These are phyloP conservation scores for Capromys pilorides DNA, from an alignment of 2,797 vertebrate species.

Conservation along the genomic window DNA sequence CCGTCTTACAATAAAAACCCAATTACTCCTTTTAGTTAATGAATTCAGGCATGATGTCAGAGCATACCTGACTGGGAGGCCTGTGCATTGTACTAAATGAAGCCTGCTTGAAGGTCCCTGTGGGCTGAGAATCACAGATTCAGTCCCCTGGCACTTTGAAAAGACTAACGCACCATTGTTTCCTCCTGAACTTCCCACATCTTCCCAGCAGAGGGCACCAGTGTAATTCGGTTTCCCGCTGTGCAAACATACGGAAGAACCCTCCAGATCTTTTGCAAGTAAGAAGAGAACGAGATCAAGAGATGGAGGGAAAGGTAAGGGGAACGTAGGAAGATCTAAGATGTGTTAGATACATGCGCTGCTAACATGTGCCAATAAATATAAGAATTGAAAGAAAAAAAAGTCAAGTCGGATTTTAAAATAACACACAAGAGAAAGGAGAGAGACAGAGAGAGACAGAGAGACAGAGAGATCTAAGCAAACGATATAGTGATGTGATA, in stretches of 20 bases:
- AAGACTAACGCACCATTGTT: slow-evolving; percentile 56
- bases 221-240: slow-evolving; percentile 72
- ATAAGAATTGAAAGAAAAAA: not conserved
- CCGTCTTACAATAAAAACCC: slow-evolving; percentile 68
- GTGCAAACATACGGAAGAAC: not conserved
- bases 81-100: slow-evolving; percentile 53
- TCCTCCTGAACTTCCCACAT: slow-evolving; percentile 50
- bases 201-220: slow-evolving; percentile 79
- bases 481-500: not conserved
- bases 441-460: too few species aligned
- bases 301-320: not conserved
- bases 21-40: slow-evolving; percentile 63
- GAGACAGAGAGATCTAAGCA: not conserved
- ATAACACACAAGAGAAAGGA: too few species aligned
- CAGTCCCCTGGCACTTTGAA: not conserved
- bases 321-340: not conserved
- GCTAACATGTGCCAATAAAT: not conserved
- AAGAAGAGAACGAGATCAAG: not conserved
- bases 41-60: slow-evolving; percentile 63
- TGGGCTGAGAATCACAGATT: not conserved
- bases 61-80: not conserved
- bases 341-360: not conserved
- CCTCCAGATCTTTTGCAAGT: not conserved
- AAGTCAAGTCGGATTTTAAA: not conserved
- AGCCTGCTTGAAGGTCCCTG: not conserved